Evolutionary conservation across 2,113 vertebrate genomes (phyloP).

Genomic region (Ophthalmolycus amberensis): DNA sequence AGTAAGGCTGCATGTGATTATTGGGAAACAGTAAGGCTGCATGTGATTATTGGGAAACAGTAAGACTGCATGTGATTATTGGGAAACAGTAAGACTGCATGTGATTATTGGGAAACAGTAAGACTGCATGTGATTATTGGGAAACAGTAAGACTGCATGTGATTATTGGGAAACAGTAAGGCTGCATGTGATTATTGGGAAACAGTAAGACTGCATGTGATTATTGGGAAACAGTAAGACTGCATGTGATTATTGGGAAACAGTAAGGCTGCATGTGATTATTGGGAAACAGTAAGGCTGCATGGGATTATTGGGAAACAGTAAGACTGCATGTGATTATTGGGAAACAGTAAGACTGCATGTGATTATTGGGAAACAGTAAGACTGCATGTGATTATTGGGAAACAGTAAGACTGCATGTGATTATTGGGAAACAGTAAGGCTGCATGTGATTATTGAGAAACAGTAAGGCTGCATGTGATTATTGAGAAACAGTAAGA

Average conservation of each 20-base stretch:
- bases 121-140: neutral
- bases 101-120: slow-evolving; percentile 9
- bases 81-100: neutral
- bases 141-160: too few species aligned
- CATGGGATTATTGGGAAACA: slow-evolving; percentile 3
- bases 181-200: neutral
- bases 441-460: slow-evolving; percentile 5
- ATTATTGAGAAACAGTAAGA: too few species aligned
- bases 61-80: neutral
- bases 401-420: neutral
- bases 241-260: too few species aligned
- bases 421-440: slow-evolving; percentile 15
- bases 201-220: neutral
- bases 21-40: too few species aligned
- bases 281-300: neutral
- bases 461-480: neutral
- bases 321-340: slow-evolving; percentile 5
- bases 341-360: neutral
- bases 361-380: too few species aligned
- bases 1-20: neutral
- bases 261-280: too few species aligned
- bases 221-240: slow-evolving; percentile 10
- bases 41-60: neutral
- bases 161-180: neutral
- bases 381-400: too few species aligned